Evolutionary conservation across 2,888 invertebrate genomes (phyloP), one percentile per base, ranked within the genome.

Genomic region (Eupeodes latifasciatus): DNA sequence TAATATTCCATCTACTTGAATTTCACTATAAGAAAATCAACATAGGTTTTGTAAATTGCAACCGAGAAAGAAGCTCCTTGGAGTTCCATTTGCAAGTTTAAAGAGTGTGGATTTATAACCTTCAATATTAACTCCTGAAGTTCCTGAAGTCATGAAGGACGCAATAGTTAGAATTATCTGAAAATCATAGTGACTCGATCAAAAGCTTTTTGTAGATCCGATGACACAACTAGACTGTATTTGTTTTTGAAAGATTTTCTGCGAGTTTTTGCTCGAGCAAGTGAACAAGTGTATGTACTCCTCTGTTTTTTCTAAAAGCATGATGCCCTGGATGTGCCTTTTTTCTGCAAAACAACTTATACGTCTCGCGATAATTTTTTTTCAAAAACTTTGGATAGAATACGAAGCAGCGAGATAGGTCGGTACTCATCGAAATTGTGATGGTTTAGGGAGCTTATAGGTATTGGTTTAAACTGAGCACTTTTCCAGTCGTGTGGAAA

Each of bases 331-430:
- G 2, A 27, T 27, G 2, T 49, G 47, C 36, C 49, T 61, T 74
- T 61, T 61, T 27, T 74, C 61, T 7, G 47, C 49, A 40, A 62
- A 11, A 61, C 59, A 61, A 19, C 27, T 27, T 27, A 27, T 27
- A n/a, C n/a, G 27, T 2, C 27, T 27, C 27, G 27, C 40, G 14
- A 61, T 61, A 61, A 61, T n/a, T n/a, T 61, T 61, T 61, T 61
- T 27, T 27, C 27, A 27, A 27, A 27, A 40, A 75, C 53, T 53
- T 75, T 53, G 62, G 40, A 75, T 40, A 75, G 64, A 64, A 75
- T 53, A 0, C 53, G 75, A 9, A 75, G 19, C 6, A 75, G 53
- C 1, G 62, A 75, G 14, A 64, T 64, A 4, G 64, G 76, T n/a
- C 76, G 76, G n/a, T 76, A 76, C 40, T 36, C 5, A 40, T 40